Base-by-base conservation (phyloP, 2,888 invertebrate species). In the Crepidodera aurea region DNA sequence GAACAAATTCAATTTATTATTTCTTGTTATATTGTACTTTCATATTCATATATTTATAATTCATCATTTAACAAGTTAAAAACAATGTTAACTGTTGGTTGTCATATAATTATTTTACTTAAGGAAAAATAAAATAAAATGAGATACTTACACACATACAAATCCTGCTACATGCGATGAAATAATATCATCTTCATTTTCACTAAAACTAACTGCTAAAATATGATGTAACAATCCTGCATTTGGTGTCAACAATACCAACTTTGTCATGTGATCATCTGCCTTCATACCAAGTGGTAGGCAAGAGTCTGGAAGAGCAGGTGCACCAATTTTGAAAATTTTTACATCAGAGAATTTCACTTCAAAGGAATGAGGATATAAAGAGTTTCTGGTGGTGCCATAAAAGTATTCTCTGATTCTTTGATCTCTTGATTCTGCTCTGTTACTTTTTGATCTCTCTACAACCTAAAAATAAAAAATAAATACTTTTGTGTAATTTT, bases 211-310 rank as follows among this genome's bases (percentile, higher is more conserved):
- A 1, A 98, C 88, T 4, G 96, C 92, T 10, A 98, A 84, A 66
- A 98, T 82, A 75, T 96, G 94, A 83, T 98, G 95, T 44, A 93
- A 83, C 46, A 98, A 84, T 65, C 88, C 88, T 0, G 88, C 84
- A 75, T 91, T 87, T 1, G 94, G 91, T 62, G 88, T 86, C 32
- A 96, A 88, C 0, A 88, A 83, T 25, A 97, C 94, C 54, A 97
- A 83, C 83, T 95, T 95, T 0, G 95, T 96, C 65, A 92, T 85
- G 78, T 94, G 94, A 81, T 98, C 97, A 77, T 93, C 93, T 0
- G 88, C 85, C 75, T 93, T 94, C 95, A 97, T 97, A 51, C 98
- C 98, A 60, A 97, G 86, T 0, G 98, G 98, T 88, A 98, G 90
- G 79, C 97, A 96, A 1, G 97, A 97, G 75, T 94, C 95, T 0